These are phyloP conservation scores for Suncus etruscus DNA, from an alignment of 2,113 vertebrate genomes.

Conservation along the genomic window DNA sequence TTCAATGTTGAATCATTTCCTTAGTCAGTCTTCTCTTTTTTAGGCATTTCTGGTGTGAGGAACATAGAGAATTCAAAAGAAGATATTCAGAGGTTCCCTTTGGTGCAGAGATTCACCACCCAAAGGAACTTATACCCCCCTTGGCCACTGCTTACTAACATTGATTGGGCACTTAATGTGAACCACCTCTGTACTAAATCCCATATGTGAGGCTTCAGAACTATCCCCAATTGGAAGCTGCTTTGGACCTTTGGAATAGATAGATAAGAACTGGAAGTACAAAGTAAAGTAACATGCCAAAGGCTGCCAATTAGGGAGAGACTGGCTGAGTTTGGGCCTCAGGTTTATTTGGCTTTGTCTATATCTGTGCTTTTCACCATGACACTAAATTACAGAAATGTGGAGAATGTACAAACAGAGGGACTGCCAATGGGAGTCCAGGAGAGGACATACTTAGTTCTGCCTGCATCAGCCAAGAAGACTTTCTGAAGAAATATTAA, in stretches of 20 bases:
- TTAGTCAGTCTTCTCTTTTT: conserved; percentile 31
- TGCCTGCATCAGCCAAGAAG: background rate
- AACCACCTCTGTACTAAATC: background rate
- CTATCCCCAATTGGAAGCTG: background rate
- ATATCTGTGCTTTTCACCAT: background rate
- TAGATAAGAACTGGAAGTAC: background rate
- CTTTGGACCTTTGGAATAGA: background rate
- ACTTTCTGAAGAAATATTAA: background rate
- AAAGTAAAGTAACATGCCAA: background rate
- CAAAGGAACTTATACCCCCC: background rate
- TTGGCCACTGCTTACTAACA: background rate
- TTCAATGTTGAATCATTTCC: conserved; percentile 9
- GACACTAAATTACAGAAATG: background rate
- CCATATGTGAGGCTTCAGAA: background rate
- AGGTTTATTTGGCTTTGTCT: background rate
- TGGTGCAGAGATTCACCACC: background rate
- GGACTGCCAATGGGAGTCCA: background rate
- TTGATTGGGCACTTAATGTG: background rate
- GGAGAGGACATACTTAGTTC: background rate
- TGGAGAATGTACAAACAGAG: background rate
- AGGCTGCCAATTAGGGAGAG: background rate
- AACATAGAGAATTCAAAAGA: background rate
- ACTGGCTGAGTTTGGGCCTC: background rate
- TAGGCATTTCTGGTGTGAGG: conserved; percentile 34
- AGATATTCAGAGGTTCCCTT: background rate